These are phyloP conservation scores for Polydrusus tereticollis DNA, from an alignment of 2,888 invertebrate species.

Conservation along the genomic window DNA sequence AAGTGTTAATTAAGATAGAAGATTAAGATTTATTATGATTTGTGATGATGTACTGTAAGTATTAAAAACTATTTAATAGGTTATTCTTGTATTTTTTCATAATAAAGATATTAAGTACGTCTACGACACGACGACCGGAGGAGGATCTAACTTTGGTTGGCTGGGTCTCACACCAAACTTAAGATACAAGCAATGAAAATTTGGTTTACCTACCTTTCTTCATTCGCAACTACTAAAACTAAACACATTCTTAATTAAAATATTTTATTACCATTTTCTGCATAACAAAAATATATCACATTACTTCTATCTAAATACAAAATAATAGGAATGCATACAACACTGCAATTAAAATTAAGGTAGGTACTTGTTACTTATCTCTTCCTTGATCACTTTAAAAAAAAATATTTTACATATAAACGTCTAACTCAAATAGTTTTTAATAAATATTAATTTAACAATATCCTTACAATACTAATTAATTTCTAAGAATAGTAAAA, in stretches of 20 bases:
- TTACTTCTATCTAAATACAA: neutral
- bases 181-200: too few species aligned
- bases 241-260: neutral
- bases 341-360: neutral
- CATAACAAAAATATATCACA: neutral
- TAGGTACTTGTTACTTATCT: neutral
- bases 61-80: neutral
- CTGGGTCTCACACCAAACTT: too few species aligned
- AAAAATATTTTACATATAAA: neutral
- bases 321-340: slow-evolving; percentile 4
- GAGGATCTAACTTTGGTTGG: too few species aligned
- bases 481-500: too few species aligned
- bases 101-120: too few species aligned
- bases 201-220: too few species aligned
- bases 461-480: neutral
- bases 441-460: neutral
- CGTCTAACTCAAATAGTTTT: neutral
- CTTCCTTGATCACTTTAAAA: neutral
- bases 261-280: neutral
- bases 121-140: too few species aligned
- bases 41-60: neutral
- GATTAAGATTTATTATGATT: slow-evolving; percentile 45
- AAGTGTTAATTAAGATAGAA: slow-evolving; percentile 69
- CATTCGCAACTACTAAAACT: neutral
- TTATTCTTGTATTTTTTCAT: neutral